Conservation (phyloP, 2,113 vertebrate species). For the Myocastor coypus region DNA sequence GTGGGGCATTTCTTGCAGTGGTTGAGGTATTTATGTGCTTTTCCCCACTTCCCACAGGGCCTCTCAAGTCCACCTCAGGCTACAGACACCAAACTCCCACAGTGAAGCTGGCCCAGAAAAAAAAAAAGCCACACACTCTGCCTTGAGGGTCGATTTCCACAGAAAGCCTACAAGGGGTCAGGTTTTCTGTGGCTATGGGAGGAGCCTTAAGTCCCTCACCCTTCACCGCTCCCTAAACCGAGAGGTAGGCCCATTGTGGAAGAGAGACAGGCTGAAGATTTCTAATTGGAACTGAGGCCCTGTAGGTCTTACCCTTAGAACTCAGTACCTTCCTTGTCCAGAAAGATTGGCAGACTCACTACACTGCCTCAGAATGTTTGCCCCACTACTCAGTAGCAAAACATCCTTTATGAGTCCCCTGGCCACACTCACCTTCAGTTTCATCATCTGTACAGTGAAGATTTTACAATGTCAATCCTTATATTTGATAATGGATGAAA, state of each 20-base stretch:
- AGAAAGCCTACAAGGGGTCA: accelerated
- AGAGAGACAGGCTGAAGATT: background rate
- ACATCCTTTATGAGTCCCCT: background rate
- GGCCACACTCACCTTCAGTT: background rate
- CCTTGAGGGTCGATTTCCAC: background rate
- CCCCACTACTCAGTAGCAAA: background rate
- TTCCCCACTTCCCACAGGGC: background rate
- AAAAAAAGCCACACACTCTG: background rate
- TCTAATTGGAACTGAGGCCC: background rate
- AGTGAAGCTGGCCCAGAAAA: background rate
- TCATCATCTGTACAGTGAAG: background rate
- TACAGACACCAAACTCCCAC: background rate
- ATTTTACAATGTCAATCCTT: background rate
- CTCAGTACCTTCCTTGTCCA: background rate
- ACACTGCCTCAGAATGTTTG: background rate
- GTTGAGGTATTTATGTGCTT: background rate
- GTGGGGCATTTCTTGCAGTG: background rate
- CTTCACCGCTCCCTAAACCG: background rate
- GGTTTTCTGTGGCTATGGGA: background rate
- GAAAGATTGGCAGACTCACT: background rate
- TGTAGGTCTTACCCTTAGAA: background rate
- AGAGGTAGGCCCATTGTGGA: background rate
- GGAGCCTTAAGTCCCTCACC: background rate
- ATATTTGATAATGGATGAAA: background rate
- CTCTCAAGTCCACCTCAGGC: background rate